A percentile compares a stretch with the other conserved stretches of the same genome.
Evolutionary conservation across 2,113 vertebrate genomes (phyloP).

Genomic region (Madoqua kirkii): DNA sequence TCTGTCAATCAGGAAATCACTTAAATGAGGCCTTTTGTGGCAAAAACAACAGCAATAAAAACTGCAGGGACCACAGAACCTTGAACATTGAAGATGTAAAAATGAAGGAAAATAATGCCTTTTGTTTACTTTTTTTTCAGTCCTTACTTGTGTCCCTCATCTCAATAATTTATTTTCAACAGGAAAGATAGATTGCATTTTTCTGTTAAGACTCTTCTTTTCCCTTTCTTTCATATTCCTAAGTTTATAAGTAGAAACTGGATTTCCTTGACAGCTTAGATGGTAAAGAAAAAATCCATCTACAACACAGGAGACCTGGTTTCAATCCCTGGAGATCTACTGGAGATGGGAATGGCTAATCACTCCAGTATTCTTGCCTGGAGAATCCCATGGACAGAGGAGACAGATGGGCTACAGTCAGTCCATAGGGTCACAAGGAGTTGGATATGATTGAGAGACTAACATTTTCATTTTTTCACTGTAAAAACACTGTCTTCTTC

Average conservation of each 20-base stretch:
- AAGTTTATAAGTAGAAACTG: background rate
- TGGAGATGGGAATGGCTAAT: background rate
- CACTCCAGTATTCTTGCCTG: background rate
- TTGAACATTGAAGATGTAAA: background rate
- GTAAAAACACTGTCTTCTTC: background rate
- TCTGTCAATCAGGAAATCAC: slow-evolving; percentile 53
- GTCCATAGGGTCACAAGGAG: background rate
- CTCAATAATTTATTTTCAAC: background rate
- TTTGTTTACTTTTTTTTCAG: background rate
- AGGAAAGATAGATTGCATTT: background rate
- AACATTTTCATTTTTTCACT: background rate
- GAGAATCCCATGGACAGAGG: background rate
- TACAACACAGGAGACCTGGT: background rate
- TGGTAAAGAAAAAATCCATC: too few relatives aligned
- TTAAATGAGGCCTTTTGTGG: background rate
- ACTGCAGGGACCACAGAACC: background rate
- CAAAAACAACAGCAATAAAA: slow-evolving; percentile 5
- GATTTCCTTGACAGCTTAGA: too few relatives aligned
- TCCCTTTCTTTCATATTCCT: background rate
- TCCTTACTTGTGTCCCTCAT: background rate
- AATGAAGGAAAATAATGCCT: background rate
- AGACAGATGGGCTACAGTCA: background rate
- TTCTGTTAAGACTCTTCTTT: background rate
- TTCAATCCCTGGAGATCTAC: background rate
- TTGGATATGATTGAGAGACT: background rate